Evolutionary conservation across 2,113 vertebrate species (phyloP).

Genomic region (Podilymbus podiceps): DNA sequence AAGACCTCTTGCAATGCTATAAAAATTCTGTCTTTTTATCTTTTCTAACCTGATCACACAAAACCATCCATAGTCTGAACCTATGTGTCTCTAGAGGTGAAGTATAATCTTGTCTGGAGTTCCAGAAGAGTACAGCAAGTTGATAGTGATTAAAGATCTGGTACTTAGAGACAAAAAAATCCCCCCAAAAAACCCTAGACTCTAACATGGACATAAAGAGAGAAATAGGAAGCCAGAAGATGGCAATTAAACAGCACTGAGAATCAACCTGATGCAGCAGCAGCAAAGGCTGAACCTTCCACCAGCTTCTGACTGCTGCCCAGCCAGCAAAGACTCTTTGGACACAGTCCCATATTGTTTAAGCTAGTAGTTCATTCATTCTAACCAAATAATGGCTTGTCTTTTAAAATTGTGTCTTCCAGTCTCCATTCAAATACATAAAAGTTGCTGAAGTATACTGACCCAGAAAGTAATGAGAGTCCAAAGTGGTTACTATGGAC

Average conservation of each 20-base stretch:
- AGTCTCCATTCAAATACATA: background rate
- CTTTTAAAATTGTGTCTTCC: background rate
- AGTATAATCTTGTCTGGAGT: background rate
- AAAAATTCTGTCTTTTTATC: background rate
- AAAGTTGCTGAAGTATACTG: background rate
- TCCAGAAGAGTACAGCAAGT: background rate
- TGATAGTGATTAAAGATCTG: background rate
- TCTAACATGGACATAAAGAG: background rate
- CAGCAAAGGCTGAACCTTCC: background rate
- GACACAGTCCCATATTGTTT: background rate
- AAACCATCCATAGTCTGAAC: background rate
- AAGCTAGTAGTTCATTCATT: background rate
- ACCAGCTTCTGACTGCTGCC: background rate
- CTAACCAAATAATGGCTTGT: background rate
- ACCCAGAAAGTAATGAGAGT: background rate
- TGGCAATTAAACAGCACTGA: background rate
- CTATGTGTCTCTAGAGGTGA: background rate
- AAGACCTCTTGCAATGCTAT: background rate
- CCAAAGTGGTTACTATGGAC: background rate
- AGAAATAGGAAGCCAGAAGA: background rate
- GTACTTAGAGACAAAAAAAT: background rate
- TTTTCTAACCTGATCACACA: background rate
- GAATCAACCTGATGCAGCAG: background rate
- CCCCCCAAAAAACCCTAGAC: fast-evolving
- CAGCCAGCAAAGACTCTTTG: background rate